These are phyloP conservation scores for Poeciliopsis turneri DNA, from an alignment of 2,797 vertebrate genomes.

Conservation along the genomic window DNA sequence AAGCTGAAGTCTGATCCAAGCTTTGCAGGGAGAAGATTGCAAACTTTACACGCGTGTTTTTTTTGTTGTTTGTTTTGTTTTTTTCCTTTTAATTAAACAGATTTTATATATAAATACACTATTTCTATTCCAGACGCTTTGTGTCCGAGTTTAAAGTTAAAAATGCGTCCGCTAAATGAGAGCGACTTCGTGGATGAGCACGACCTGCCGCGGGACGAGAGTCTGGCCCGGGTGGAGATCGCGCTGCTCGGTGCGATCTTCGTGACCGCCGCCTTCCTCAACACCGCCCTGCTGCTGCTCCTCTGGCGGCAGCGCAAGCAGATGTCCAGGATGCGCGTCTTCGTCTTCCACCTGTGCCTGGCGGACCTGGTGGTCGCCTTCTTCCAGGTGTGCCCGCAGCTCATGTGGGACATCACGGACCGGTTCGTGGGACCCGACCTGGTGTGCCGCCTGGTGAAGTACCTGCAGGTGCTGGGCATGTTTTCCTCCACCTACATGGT, in stretches of 20 bases:
- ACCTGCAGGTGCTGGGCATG: slow-evolving; percentile 79
- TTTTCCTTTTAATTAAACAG: not conserved
- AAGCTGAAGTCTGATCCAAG: not conserved
- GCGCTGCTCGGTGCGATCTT: slow-evolving; percentile 72
- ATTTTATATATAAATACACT: not conserved
- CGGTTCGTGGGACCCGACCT: slow-evolving; percentile 75
- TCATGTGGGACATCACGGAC: slow-evolving; percentile 80
- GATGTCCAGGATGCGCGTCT: slow-evolving; percentile 77
- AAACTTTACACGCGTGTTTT: not conserved
- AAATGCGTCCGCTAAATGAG: slow-evolving; percentile 60
- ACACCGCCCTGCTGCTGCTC: slow-evolving; percentile 62
- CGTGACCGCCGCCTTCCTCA: slow-evolving; percentile 69
- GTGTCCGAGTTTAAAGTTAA: not conserved
- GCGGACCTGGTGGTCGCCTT: slow-evolving; percentile 79
- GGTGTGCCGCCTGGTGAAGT: slow-evolving; percentile 77
- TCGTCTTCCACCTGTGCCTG: slow-evolving; percentile 78
- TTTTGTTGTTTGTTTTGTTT: not conserved
- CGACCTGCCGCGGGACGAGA: slow-evolving; percentile 63
- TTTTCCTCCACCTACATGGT: slow-evolving; percentile 80
- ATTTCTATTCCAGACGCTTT: not conserved
- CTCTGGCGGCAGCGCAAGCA: slow-evolving; percentile 77
- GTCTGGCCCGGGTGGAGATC: slow-evolving; percentile 72
- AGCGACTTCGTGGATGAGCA: slow-evolving; percentile 37
- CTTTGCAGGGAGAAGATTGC: not conserved
- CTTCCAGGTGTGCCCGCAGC: slow-evolving; percentile 81